Conservation (phyloP, 2,888 invertebrate genomes). For the Calameuta pallipes region DNA sequence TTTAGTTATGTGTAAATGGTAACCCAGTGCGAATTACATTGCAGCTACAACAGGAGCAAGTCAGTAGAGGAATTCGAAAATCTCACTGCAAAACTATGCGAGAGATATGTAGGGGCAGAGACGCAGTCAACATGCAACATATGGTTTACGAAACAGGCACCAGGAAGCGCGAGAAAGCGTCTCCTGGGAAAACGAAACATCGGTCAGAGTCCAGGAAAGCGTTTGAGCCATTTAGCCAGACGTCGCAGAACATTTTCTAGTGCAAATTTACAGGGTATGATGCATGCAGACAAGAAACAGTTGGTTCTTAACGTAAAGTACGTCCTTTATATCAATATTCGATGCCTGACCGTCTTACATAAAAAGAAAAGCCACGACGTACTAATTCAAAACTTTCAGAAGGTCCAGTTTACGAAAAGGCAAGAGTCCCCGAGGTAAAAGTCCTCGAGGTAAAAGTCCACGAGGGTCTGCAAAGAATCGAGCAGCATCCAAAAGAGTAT, state of each 20-base stretch:
- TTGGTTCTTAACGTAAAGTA: constrained; percentile 77
- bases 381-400: constrained; percentile 40
- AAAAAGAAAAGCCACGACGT: not conserved
- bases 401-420: constrained; percentile 64
- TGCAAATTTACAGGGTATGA: constrained; percentile 70
- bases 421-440: constrained; percentile 67
- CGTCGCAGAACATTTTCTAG: constrained; percentile 82
- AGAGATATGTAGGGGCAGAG: constrained; percentile 80
- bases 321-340: constrained; percentile 30
- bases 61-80: constrained; percentile 78
- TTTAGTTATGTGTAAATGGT: not conserved
- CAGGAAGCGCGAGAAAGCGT: constrained; percentile 75
- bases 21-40: constrained; percentile 43
- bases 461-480: constrained; percentile 74
- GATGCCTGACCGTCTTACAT: not conserved
- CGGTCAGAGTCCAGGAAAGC: constrained; percentile 78
- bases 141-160: constrained; percentile 70
- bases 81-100: constrained; percentile 74
- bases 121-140: constrained; percentile 77
- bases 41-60: constrained; percentile 78
- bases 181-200: constrained; percentile 70
- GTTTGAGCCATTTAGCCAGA: constrained; percentile 81
- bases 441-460: constrained; percentile 70
- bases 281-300: constrained; percentile 65
- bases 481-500: constrained; percentile 64